Base-by-base conservation (phyloP, 2,888 invertebrate species). In the Plemyria rubiginata region DNA sequence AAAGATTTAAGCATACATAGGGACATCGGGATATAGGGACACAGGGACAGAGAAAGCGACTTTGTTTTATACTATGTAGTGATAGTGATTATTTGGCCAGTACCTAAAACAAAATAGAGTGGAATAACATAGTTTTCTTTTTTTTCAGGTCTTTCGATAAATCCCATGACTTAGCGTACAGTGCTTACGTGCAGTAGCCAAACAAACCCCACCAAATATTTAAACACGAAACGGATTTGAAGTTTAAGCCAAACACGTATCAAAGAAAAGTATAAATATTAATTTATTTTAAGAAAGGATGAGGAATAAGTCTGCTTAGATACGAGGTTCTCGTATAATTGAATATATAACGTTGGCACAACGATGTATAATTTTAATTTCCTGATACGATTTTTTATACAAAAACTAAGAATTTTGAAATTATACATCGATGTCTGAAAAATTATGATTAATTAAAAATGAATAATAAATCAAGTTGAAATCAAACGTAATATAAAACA, bases 81-180 rank as follows among this genome's bases (percentile, higher is more conserved):
- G n/a, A n/a, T n/a, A n/a, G n/a, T n/a, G n/a, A n/a, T n/a, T 22
- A 22, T 22, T 3, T 22, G 22, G 22, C 22, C 4, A 1, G 32
- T 32, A 8, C 4, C 32, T 32, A n/a, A n/a, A n/a, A 32, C 32
- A 6, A 6, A 32, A 32, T 8, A n/a, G n/a, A n/a, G 32, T 32
- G 32, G 4, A 5, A 32, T 32, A 8, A 32, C 8, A 36, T 36
- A 15, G 16, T 50, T 12, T 16, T 29, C 46, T 52, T 40, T 15
- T 50, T 48, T 88, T 88, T 40, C 88, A 92, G 92, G 85, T 91
- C 92, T 68, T 76, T 91, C 73, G 92, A 92, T 71, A 90, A 87
- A 70, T 84, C 92, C 60, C 93, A 94, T 63, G 94, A 94, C 79
- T 88, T 95, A 77, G 94, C 95, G 68, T 95, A 95, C 88, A 93